Percentiles rank a stretch among this genome's conserved stretches.
Conservation (phyloP, 2,888 invertebrate species). For the Coenonympha glycerion region DNA sequence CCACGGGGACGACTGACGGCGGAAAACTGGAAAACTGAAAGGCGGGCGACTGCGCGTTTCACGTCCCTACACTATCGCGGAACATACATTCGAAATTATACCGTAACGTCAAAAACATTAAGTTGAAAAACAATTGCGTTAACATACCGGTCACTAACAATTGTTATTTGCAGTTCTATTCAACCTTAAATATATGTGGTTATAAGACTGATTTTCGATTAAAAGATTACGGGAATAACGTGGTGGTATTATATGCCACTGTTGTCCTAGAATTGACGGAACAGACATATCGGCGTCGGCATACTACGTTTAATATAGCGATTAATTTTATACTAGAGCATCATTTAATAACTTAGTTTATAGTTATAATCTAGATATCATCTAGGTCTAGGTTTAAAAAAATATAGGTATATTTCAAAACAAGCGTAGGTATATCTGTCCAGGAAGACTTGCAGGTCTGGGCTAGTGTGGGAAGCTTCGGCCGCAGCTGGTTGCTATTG, state of each 20-base stretch:
- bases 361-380: no score
- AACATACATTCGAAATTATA: conserved; percentile 29
- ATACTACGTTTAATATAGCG: conserved; percentile 38
- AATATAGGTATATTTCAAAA: no score
- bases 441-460: no score
- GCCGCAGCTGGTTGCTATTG: no score
- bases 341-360: no score
- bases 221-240: conserved; percentile 8
- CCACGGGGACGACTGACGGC: conserved; percentile 57
- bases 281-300: conserved; percentile 57
- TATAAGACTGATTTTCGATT: conserved; percentile 34
- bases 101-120: conserved; percentile 31
- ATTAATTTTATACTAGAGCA: neutral
- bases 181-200: neutral
- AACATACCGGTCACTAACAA: conserved; percentile 15
- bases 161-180: conserved; percentile 22
- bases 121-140: conserved; percentile 35
- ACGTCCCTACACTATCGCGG: conserved; percentile 36
- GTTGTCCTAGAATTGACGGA: conserved; percentile 56
- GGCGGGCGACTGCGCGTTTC: conserved; percentile 59
- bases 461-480: no score
- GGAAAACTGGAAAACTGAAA: no score
- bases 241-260: conserved; percentile 31
- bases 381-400: no score
- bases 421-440: no score